Base-by-base conservation (phyloP, 2,888 invertebrate species). In the Villa cingulata region DNA sequence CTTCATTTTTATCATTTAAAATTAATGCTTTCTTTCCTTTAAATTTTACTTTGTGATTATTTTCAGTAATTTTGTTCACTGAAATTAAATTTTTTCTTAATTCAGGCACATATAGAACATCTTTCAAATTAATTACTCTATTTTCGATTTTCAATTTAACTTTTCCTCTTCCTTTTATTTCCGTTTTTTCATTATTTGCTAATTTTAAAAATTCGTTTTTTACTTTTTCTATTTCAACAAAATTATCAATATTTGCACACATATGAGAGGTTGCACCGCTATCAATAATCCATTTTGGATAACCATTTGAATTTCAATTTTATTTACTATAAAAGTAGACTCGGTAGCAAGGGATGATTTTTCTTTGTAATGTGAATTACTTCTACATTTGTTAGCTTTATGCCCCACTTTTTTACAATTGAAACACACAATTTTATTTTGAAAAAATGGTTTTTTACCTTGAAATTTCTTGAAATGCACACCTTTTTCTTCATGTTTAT, bases 391-490 rank as follows among this genome's bases (percentile, higher is more conserved):
- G 1, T 1, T 5, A n/a, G 2, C 2, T 6, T 36, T 36, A 36
- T 36, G 36, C 1, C 36, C 36, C 3, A 1, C 2, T 3, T 36
- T 36, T 3, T 36, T 36, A 36, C 36, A 36, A 3, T n/a, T 36
- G 15, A 4, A 36, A 2, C 36, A 36, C 1, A n/a, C 6, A 16
- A 36, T 10, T n/a, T 36, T 36, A 10, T 16, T 16, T 1, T 16
- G 15, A n/a, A 5, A 5, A 6, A 4, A 1, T 1, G 1, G 6
- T 36, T 2, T 36, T 6, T 36, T 36, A n/a, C 16, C 6, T n/a
- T 15, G 6, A 4, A 2, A n/a, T 4, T 1, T 27, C 10, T 27
- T 2, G 2, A 1, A n/a, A 27, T 27, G 1, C 2, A 2, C 2
- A 27, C 10, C 10, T 27, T 2, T 2, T 2, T 27, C 10, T 9